Base-by-base conservation (phyloP, 2,888 invertebrate species). In the Aradus depressus region DNA sequence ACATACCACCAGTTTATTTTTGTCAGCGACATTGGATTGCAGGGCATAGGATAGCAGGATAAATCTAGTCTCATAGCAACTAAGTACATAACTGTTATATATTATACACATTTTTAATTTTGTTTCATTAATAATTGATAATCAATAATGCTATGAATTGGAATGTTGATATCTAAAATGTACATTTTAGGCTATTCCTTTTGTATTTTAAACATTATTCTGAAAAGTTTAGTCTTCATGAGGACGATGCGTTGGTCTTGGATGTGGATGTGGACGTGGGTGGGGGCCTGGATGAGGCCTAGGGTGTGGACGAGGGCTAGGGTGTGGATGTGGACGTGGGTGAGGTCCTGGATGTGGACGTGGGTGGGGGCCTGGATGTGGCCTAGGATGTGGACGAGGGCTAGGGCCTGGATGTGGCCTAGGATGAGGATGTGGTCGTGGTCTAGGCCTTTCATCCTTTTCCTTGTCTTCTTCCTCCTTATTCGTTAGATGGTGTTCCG, bases 281-380 rank as follows among this genome's bases (percentile, higher is more conserved):
- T 21, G 38, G 14, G 38, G 5, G 21, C 39, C 21, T 10, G 47
- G 34, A n/a, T 23, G 8, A n/a, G 47, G 47, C 16, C 25, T 22
- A 14, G 49, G 53, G 4, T 21, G 39, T 23, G 44, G 48, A 22
- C 32, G 10, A 18, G 34, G 23, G 14, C 26, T 19, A 35, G 48
- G 28, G 31, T 21, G 3, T 5, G 31, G 37, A 22, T 12, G 1
- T 10, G 37, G 25, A 14, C 4, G n/a, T 5, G 45, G 35, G 8
- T 10, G 19, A 14, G 49, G 32, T 23, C 25, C 25, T 14, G 43
- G 43, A 12, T 31, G 16, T 6, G 43, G 31, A 16, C 26, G n/a
- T 4, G 48, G 52, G 25, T 31, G 31, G 19, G 52, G 47, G 2
- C 42, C 31, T 3, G 48, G 48, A 23, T 14, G 16, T 8, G 47